Conservation (phyloP, 2,113 vertebrate species). For the Lamprologus speciosus region DNA sequence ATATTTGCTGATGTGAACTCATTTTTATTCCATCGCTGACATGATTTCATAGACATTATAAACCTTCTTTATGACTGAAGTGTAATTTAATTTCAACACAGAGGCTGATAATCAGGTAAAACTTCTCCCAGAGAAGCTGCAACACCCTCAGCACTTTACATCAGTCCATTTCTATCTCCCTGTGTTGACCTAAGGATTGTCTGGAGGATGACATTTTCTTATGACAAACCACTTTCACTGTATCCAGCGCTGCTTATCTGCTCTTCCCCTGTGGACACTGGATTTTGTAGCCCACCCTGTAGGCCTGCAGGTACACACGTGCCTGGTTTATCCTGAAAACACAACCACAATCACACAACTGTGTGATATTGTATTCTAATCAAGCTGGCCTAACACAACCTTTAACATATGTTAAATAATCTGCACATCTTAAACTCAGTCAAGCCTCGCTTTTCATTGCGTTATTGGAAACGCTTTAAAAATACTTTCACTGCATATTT, state of each 20-base stretch:
- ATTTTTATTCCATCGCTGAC: not conserved
- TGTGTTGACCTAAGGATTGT: not conserved
- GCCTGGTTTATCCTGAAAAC: slow-evolving; percentile 75
- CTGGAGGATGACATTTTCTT: not conserved
- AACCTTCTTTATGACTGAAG: not conserved
- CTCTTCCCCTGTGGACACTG: slow-evolving; percentile 65
- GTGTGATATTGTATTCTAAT: not conserved
- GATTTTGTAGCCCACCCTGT: slow-evolving; percentile 77
- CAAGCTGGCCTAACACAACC: not conserved
- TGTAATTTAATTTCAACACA: not conserved
- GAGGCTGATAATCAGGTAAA: not conserved
- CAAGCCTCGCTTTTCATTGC: not conserved
- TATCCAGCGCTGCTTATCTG: not conserved
- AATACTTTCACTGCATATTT: not conserved
- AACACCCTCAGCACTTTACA: not conserved
- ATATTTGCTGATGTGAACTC: not conserved
- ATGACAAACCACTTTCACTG: not conserved
- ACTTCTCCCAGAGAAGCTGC: not conserved
- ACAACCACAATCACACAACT: not conserved
- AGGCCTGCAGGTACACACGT: slow-evolving; percentile 76
- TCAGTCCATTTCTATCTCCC: not conserved
- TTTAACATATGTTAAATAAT: not conserved
- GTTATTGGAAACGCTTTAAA: not conserved
- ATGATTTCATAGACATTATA: not conserved
- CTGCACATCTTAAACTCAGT: not conserved